phyloP scores from a whole-genome alignment of 2,888 invertebrate genomes.

The Drosophila infuscata region DNA sequence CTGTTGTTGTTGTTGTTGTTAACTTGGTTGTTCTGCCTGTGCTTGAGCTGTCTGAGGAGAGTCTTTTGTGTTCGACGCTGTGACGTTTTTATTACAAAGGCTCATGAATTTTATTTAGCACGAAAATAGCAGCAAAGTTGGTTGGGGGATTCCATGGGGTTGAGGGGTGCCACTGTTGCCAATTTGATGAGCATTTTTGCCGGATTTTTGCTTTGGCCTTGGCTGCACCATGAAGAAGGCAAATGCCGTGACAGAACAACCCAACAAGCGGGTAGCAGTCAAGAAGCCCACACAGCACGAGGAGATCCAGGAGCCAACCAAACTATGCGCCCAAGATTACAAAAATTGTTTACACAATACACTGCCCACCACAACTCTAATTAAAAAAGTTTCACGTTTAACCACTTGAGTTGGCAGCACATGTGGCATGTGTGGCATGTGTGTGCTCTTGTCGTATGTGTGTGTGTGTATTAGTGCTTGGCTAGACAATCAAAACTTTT shows the following conservation, averaged over 20 bases:
- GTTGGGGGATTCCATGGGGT: no score
- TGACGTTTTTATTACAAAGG: constrained; percentile 75
- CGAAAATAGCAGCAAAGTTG: constrained; percentile 30
- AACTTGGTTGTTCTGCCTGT: neutral
- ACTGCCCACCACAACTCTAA: constrained; percentile 76
- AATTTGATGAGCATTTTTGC: constrained; percentile 63
- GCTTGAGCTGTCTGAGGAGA: constrained; percentile 18
- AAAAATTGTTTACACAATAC: constrained; percentile 71
- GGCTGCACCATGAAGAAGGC: constrained; percentile 46
- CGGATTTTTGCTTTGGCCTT: constrained; percentile 49
- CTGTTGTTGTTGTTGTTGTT: constrained; percentile 14
- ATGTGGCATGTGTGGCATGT: constrained; percentile 46
- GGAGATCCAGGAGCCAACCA: neutral
- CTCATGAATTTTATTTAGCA: constrained; percentile 76
- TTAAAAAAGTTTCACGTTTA: constrained; percentile 79
- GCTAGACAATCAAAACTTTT: constrained; percentile 78
- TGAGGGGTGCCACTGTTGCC: constrained; percentile 46
- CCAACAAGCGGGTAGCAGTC: constrained; percentile 12
- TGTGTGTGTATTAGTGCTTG: constrained; percentile 55
- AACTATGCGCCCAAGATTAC: constrained; percentile 72
- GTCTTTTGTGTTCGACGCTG: constrained; percentile 63
- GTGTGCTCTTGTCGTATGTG: constrained; percentile 39
- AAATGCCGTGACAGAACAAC: constrained; percentile 43
- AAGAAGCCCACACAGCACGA: neutral
- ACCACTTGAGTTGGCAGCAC: constrained; percentile 70